Evolutionary conservation across 2,113 vertebrate genomes (phyloP).

Genomic region (Stigmatopora nigra): DNA sequence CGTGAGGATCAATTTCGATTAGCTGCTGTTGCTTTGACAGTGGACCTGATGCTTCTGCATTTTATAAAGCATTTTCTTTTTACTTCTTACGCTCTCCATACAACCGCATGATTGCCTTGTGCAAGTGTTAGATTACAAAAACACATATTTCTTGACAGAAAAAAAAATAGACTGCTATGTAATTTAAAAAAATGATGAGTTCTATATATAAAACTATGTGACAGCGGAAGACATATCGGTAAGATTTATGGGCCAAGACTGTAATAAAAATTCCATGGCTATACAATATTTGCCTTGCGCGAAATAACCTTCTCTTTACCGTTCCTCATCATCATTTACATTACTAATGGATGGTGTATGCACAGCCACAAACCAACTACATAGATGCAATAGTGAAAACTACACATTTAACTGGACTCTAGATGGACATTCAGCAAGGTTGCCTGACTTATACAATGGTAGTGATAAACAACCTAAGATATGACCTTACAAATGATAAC

Average conservation of each 20-base stretch:
- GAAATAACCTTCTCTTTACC: slow-evolving; percentile 1
- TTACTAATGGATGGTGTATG: slow-evolving; percentile 11
- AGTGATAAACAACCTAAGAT: slow-evolving; percentile 37
- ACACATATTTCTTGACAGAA: slow-evolving; percentile 29
- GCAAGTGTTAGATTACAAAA: slow-evolving; percentile 36
- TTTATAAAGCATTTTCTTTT: slow-evolving; percentile 41
- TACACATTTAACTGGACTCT: slow-evolving; percentile 3
- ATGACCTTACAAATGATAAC: slow-evolving; percentile 20
- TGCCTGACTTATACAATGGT: slow-evolving; percentile 27
- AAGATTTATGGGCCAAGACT: slow-evolving; percentile 43
- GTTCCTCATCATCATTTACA: background rate
- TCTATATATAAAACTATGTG: slow-evolving; percentile 31
- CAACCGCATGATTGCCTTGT: slow-evolving; percentile 11
- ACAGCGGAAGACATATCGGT: slow-evolving; percentile 37
- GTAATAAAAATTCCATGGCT: slow-evolving; percentile 31
- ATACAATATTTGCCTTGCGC: slow-evolving; percentile 16
- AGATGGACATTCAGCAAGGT: background rate
- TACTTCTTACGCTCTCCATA: slow-evolving; percentile 14
- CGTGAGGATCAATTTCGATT: slow-evolving; percentile 63
- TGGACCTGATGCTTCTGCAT: slow-evolving; percentile 46
- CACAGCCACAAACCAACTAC: slow-evolving; percentile 2
- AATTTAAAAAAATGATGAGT: slow-evolving; percentile 39
- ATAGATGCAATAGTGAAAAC: background rate
- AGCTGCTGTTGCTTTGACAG: slow-evolving; percentile 54
- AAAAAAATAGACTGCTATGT: slow-evolving; percentile 41